Base-by-base conservation (phyloP, 1,140 invertebrate species). In the Bursaphelenchus mucronatus region DNA sequence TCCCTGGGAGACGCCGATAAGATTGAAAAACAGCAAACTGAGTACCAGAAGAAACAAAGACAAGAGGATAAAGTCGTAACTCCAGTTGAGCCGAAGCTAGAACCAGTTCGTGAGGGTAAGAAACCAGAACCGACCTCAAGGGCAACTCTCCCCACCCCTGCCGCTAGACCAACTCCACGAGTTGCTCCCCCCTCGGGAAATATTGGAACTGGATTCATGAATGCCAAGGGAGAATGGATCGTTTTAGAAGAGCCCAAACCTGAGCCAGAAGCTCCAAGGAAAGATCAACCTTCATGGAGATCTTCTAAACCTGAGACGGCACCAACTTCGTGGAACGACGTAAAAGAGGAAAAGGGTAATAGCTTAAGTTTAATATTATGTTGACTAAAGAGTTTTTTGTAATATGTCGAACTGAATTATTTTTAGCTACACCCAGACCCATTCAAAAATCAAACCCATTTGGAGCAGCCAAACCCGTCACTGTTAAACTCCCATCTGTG, bases 161-260 rank as follows among this genome's bases (percentile, higher is more conserved):
- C 47, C 19, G 47, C 13, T 49, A n/a, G 19, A 6, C 47, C 13
- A 39, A n/a, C n/a, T 44, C 19, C n/a, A 55, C 54, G 54, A 55
- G 39, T n/a, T 55, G 13, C 54, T 21, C 54, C 54, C 4, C n/a
- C 54, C 1, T 15, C 54, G 15, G n/a, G n/a, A 44, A 44, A 55
- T 39, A 15, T n/a, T 45, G 57, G 57, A 13, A 44, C 57, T n/a
- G 57, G 57, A n/a, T 11, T 46, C n/a, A n/a, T 13, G 10, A 59
- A 59, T 50, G 57, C 57, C 13, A 45, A 50, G 21, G 57, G 57
- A 39, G 57, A 59, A 39, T 39, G 45, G 57, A 59, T 59, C 41
- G n/a, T 39, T 39, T n/a, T 39, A 55, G 30, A n/a, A 39, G 30
- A n/a, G n/a, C 54, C n/a, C 4, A 44, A 15, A n/a, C 1, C 54